Evolutionary conservation across 2,797 vertebrate species (phyloP).

Genomic region (Hyperoplus immaculatus): DNA sequence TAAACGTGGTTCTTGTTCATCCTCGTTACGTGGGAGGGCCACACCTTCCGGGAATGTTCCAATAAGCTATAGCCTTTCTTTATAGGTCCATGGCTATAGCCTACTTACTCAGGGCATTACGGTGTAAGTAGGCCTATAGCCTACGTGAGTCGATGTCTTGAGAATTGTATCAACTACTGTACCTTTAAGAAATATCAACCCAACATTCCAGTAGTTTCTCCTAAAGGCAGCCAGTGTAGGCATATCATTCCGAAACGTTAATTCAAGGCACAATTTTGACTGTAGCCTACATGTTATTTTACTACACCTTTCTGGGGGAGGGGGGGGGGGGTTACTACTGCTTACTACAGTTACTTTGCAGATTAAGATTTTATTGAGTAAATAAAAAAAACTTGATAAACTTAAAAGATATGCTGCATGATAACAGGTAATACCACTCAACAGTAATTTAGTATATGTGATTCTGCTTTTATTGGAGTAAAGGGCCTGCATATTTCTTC

Average conservation of each 20-base stretch:
- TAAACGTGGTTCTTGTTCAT: constrained; percentile 31
- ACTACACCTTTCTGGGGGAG: not conserved
- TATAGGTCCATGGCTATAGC: no score
- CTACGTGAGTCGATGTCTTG: no score
- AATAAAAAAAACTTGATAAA: no score
- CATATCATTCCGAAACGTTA: not conserved
- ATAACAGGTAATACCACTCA: not conserved
- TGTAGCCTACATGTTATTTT: not conserved
- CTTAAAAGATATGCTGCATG: not conserved
- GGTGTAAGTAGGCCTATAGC: not conserved
- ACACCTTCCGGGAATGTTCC: constrained; percentile 23
- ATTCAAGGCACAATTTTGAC: not conserved
- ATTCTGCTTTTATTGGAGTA: not conserved
- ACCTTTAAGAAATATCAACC: constrained; percentile 2
- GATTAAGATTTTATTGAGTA: not conserved
- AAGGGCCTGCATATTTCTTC: not conserved
- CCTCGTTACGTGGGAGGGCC: constrained; percentile 22
- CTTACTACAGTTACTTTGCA: not conserved
- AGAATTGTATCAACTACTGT: not conserved
- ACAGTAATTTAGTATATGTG: not conserved
- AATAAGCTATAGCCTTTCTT: no score
- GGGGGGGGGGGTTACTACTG: no score
- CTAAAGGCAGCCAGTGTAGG: not conserved
- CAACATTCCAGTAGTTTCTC: not conserved
- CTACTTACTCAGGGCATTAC: not conserved